Base-by-base conservation (phyloP, 2,888 invertebrate genomes). In the Troides helena region DNA sequence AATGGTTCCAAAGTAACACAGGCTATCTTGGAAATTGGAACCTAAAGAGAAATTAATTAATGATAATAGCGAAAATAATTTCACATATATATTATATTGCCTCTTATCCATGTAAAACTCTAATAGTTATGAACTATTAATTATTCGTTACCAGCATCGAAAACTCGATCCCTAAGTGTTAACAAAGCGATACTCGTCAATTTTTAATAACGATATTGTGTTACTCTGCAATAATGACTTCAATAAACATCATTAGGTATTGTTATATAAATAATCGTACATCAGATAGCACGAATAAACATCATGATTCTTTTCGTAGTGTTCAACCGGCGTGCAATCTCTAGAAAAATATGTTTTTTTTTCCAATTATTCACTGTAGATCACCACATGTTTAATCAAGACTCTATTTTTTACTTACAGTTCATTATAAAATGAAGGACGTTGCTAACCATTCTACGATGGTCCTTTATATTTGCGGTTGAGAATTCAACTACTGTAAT, bases 401-500 rank as follows among this genome's bases (percentile, higher is more conserved):
- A 61, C 10, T 60, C 0, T n/a, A 50, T 30, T 60, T 67, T 66
- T 67, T 67, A 53, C 66, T n/a, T 46, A 46, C 25, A 53, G 0
- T 63, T 60, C 61, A 58, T 58, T 59, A 36, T 23, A 58, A 23
- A 39, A 43, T 18, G 65, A 65, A 65, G 65, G 65, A 65, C 59
- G 18, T 65, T 30, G 43, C 25, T 14, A 59, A 59, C 25, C 43
- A 59, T 46, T 59, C 65, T 46, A 23, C 36, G 56, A 30, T 36
- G 7, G 57, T 23, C 23, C 21, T 58, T 25, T 58, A 25, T 23
- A 3, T 58, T 58, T 23, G 57, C 57, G 25, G 57, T 58, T 58
- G 23, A 58, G 57, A 14, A 58, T 58, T 58, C 23, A 25, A 21
- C n/a, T 23, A 21, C 23, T 23, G 12, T 23, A 23, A 58, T 58